These are phyloP conservation scores for Drosophila hydei DNA, from an alignment of 1,140 invertebrate genomes.

Conservation along the genomic window DNA sequence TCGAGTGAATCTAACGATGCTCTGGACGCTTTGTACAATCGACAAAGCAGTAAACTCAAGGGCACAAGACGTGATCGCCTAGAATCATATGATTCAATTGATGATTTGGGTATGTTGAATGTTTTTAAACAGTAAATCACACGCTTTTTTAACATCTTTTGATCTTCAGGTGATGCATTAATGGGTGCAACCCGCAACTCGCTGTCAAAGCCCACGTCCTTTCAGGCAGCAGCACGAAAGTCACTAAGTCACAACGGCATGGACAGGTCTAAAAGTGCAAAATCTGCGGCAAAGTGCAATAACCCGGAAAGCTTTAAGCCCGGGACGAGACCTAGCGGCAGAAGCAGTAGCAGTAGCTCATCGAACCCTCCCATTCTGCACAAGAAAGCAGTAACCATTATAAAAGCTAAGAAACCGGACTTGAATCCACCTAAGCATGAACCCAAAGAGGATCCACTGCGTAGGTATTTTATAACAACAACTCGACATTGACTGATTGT, in stretches of 20 bases:
- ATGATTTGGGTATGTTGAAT: conserved; percentile 55
- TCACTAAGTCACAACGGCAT: neutral
- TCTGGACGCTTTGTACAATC: conserved; percentile 51
- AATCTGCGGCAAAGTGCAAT: neutral
- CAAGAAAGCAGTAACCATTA: conserved; percentile 58
- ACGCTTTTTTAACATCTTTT: neutral
- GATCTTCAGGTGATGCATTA: conserved; percentile 42
- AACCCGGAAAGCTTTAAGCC: conserved; percentile 7
- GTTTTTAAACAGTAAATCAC: neutral
- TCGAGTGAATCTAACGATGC: conserved; percentile 67
- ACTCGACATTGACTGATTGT: neutral
- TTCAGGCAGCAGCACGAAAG: conserved; percentile 25
- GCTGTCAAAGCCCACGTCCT: conserved; percentile 29
- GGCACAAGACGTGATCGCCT: conserved; percentile 43
- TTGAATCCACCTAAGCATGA: conserved; percentile 44
- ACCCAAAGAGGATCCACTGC: conserved; percentile 62
- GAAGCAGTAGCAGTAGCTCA: conserved; percentile 22
- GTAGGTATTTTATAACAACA: conserved; percentile 33
- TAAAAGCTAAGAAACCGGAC: conserved; percentile 53
- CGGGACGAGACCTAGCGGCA: conserved; percentile 27
- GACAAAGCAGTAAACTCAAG: conserved; percentile 14
- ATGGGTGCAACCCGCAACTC: conserved; percentile 48
- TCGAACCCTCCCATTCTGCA: neutral
- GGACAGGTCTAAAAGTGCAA: conserved; percentile 10
- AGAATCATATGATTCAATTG: conserved; percentile 57